Percentiles rank a stretch among this genome's conserved stretches.
These are phyloP conservation scores for Tapirus indicus DNA, from an alignment of 2,797 vertebrate genomes.

Conservation along the genomic window DNA sequence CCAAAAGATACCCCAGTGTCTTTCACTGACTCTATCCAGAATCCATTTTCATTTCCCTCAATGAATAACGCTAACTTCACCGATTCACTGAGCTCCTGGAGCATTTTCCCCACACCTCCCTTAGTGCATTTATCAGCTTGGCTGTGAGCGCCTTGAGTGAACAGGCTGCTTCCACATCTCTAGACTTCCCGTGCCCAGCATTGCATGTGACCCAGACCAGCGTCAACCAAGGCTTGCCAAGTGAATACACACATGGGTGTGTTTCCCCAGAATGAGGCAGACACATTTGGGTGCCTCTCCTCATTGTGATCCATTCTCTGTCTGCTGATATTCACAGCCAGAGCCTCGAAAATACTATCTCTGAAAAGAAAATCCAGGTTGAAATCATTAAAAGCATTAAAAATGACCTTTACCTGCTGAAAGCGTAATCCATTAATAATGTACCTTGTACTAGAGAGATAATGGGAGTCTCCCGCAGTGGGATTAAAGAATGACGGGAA, in stretches of 20 bases:
- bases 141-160: not conserved
- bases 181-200: not conserved
- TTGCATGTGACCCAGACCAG: not conserved
- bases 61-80: not conserved
- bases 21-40: conserved; percentile 20
- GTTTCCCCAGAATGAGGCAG: not conserved
- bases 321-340: conserved; percentile 63
- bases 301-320: not conserved
- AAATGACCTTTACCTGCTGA: conserved; percentile 87
- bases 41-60: conserved; percentile 25
- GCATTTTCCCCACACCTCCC: not conserved
- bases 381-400: conserved; percentile 87
- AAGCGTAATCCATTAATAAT: conserved; percentile 87
- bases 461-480: conserved; percentile 81
- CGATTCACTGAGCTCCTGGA: not conserved
- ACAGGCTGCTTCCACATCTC: not conserved
- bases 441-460: conserved; percentile 83
- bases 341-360: conserved; percentile 81
- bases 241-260: too few species aligned
- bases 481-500: conserved; percentile 83
- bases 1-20: not conserved
- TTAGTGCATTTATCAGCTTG: not conserved
- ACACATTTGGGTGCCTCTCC: not conserved
- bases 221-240: not conserved
- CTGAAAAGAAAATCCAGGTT: conserved; percentile 84